A percentile compares a stretch with the other conserved stretches of the same genome.
Conservation (phyloP, 2,113 vertebrate species). For the Dicerorhinus sumatrensis region DNA sequence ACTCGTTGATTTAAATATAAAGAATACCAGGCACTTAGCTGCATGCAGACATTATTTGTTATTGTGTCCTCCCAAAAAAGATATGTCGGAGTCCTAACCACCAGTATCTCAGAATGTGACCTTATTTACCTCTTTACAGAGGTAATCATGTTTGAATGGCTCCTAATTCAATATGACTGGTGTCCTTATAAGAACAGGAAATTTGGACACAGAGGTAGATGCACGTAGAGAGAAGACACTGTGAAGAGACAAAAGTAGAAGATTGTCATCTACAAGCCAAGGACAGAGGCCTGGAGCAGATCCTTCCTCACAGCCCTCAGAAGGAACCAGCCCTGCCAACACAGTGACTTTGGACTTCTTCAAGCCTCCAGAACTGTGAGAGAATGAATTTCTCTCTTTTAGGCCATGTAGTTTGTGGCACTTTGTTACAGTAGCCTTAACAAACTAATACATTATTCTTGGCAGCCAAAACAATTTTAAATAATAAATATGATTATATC, state of each 20-base stretch:
- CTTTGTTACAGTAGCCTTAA: background rate
- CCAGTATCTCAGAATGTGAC: background rate
- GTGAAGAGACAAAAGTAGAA: background rate
- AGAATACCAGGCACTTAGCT: background rate
- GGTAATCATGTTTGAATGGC: background rate
- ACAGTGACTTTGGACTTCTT: background rate
- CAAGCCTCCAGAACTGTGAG: background rate
- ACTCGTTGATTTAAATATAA: background rate
- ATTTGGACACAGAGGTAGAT: background rate
- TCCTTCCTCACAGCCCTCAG: background rate
- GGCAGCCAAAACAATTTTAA: background rate
- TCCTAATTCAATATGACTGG: background rate
- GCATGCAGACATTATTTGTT: background rate
- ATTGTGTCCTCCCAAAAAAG: background rate
- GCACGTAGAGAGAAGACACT: background rate
- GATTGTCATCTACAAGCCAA: too few relatives aligned
- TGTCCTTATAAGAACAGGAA: background rate
- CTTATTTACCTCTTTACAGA: background rate
- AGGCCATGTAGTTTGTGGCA: background rate
- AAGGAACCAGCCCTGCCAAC: background rate
- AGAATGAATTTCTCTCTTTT: background rate
- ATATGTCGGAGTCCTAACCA: background rate
- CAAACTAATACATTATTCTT: background rate
- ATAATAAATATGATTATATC: background rate
- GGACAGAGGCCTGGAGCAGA: background rate